Base-by-base conservation (phyloP, 2,113 vertebrate species). In the Pyrgilauda ruficollis region DNA sequence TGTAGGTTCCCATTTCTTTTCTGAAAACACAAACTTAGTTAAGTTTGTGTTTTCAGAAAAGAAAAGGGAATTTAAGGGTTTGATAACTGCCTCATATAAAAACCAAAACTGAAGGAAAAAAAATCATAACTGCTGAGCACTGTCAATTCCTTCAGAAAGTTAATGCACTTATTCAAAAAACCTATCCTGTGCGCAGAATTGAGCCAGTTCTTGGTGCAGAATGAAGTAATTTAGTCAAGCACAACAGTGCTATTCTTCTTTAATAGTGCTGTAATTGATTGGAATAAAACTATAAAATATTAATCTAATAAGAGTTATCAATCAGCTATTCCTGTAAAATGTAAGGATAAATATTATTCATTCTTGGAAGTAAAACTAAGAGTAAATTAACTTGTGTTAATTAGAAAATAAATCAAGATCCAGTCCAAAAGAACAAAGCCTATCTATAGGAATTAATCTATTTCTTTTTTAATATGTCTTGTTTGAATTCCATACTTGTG, bases 361-460 rank as follows among this genome's bases (percentile, higher is more conserved):
- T 92, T 94, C 16, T 77, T 69, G 6, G 62, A 91, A 94, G 43
- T 67, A 89, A 92, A 94, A 18, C 4, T 73, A 81, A 81, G n/a
- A 61, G 62, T 63, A 91, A 96, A 80, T 39, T 46, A 84, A 41
- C 46, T 27, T 93, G 43, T 14, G 92, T 79, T 74, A 96, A 94
- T 94, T 94, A 73, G 41, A 92, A 91, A 81, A 96, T 82, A 97
- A 96, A 91, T 93, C 46, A 91, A 62, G n/a, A 41, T 93, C 24
- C 67, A 82, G 10, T n/a, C 21, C 11, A 90, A 90, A 84, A 9
- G 39, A 89, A 85, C 77, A 85, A 50, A 95, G 43, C 2, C 20
- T 90, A 75, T 69, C 24, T 77, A 47, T 44, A 75, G 49, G 6
- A 75, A 74, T 90, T 87, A 1, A 63, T 84, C 27, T 78, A 8